Evolutionary conservation across 2,113 vertebrate species (phyloP).

Genomic region (Nibea albiflora): DNA sequence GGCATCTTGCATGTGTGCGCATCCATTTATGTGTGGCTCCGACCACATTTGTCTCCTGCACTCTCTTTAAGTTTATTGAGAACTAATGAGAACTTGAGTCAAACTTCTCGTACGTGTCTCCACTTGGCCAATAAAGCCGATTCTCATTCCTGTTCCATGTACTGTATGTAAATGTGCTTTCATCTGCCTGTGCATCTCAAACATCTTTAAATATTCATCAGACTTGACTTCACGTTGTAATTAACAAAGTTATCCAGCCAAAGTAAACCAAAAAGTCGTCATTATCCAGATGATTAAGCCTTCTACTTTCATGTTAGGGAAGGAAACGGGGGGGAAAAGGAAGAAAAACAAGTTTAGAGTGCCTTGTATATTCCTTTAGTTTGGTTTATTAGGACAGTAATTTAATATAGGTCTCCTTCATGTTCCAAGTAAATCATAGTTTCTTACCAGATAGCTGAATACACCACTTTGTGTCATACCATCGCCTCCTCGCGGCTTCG

Average conservation of each 20-base stretch:
- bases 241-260: constrained; percentile 24
- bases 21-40: background rate
- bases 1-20: background rate
- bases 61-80: background rate
- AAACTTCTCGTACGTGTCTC: background rate
- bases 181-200: background rate
- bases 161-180: background rate
- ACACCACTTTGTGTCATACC: background rate
- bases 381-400: background rate
- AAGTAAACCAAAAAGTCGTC: constrained; percentile 22
- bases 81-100: background rate
- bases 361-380: background rate
- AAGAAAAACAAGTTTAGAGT: no score
- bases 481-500: background rate
- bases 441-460: background rate
- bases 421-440: background rate
- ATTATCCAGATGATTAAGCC: constrained; percentile 21
- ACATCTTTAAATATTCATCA: constrained; percentile 19
- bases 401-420: background rate
- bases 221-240: background rate
- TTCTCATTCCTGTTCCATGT: background rate
- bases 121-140: background rate
- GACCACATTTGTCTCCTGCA: background rate
- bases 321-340: background rate
- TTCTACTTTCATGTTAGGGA: background rate